Percentiles rank a stretch among this genome's conserved stretches.
Evolutionary conservation across 2,113 vertebrate genomes (phyloP).

Genomic region (Gallinago undulata): DNA sequence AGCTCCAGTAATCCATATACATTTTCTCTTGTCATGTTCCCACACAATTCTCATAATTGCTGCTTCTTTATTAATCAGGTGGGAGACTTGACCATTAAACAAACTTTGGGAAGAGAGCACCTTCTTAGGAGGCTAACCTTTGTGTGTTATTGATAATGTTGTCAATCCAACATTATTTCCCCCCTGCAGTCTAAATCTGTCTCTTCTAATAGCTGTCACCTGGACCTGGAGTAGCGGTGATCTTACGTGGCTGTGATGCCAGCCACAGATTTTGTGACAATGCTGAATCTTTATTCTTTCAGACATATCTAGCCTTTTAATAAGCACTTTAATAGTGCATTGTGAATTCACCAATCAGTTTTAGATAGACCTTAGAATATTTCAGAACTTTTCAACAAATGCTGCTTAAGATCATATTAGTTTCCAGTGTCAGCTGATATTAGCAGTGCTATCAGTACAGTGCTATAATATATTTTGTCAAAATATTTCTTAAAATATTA

Average conservation of each 20-base stretch:
- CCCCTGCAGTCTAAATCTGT: not conserved
- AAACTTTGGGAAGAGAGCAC: not conserved
- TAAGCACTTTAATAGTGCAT: not conserved
- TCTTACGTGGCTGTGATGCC: not conserved
- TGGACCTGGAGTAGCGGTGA: not conserved
- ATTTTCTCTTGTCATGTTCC: not conserved
- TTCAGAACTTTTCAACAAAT: slow-evolving; percentile 5
- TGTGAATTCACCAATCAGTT: not conserved
- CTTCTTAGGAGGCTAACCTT: not conserved
- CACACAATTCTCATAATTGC: not conserved
- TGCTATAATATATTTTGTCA: not conserved
- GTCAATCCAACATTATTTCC: not conserved
- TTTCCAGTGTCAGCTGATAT: not conserved
- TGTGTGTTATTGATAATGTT: not conserved
- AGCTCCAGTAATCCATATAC: not conserved
- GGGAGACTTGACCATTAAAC: not conserved
- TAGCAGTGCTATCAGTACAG: not conserved
- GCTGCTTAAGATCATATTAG: not conserved
- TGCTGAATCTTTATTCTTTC: not conserved
- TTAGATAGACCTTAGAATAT: not conserved
- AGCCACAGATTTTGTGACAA: not conserved
- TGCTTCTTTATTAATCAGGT: not conserved
- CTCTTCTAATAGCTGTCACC: not conserved
- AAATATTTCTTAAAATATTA: slow-evolving; percentile 35
- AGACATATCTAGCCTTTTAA: not conserved